Evolutionary conservation across 2,888 invertebrate species (phyloP).

Genomic region (Yponomeuta sedellus): DNA sequence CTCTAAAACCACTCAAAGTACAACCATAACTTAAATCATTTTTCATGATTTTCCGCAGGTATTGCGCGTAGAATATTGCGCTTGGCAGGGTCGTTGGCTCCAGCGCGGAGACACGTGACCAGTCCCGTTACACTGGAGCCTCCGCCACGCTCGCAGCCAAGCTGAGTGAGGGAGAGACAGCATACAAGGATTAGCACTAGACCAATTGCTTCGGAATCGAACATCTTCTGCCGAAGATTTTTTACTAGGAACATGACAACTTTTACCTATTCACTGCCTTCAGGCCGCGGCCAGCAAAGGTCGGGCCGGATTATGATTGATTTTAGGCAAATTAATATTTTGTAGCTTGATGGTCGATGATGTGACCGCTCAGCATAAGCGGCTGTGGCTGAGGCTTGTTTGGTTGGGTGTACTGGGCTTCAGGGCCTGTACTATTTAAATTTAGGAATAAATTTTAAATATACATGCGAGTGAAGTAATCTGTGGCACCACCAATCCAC

Average conservation of each 20-base stretch:
- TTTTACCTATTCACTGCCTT: no score
- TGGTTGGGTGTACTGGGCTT: no score
- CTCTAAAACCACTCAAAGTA: background rate
- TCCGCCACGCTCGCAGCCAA: constrained; percentile 60
- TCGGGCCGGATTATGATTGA: no score
- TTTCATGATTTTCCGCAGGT: background rate
- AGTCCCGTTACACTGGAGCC: constrained; percentile 64
- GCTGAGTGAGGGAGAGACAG: constrained; percentile 50
- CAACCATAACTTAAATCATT: background rate
- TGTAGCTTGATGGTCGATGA: no score
- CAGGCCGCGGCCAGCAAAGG: no score
- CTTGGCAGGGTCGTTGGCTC: constrained; percentile 71
- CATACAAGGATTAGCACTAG: constrained; percentile 27
- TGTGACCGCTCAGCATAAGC: no score
- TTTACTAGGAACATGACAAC: background rate
- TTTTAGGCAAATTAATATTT: no score
- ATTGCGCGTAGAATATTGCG: constrained; percentile 64
- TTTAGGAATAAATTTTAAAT: no score
- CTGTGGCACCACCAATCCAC: no score
- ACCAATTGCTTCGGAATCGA: background rate
- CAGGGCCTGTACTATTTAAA: no score
- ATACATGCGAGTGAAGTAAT: no score
- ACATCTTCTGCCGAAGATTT: background rate
- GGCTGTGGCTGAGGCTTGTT: no score
- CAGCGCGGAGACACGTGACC: constrained; percentile 71